These are phyloP conservation scores for Microvelia longipes DNA, from an alignment of 1,140 invertebrate species.

Conservation along the genomic window DNA sequence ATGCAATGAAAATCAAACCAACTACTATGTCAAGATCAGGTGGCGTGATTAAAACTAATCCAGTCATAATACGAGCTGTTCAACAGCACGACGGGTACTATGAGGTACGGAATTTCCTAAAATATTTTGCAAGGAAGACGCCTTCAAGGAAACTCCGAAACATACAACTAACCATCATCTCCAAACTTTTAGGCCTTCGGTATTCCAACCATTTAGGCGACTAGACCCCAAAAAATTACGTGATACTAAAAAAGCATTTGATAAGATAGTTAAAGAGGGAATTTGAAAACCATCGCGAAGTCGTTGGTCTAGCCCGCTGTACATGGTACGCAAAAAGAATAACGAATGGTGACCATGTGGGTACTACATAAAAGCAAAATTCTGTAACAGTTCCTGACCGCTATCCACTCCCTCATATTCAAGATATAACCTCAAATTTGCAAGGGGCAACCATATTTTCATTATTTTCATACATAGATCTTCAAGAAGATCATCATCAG, in stretches of 20 bases:
- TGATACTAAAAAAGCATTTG: conserved; percentile 3
- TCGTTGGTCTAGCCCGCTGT: conserved; percentile 3
- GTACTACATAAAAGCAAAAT: background rate
- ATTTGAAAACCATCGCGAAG: conserved; percentile 4
- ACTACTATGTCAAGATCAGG: too few relatives aligned
- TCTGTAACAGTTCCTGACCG: background rate
- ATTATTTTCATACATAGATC: background rate
- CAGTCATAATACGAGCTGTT: too few relatives aligned
- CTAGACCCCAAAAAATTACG: conserved; percentile 1
- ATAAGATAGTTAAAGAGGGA: background rate
- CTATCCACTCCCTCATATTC: conserved; percentile 1
- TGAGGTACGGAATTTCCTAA: too few relatives aligned
- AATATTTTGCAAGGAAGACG: background rate
- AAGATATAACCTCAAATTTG: background rate
- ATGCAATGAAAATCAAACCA: too few relatives aligned
- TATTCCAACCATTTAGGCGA: background rate
- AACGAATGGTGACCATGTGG: background rate
- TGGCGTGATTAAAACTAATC: too few relatives aligned
- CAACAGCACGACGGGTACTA: too few relatives aligned
- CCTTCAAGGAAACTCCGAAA: background rate
- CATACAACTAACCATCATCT: background rate
- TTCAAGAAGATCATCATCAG: conserved; percentile 9
- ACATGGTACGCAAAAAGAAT: background rate
- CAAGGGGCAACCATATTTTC: background rate
- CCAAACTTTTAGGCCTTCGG: background rate